Evolutionary conservation across 2,888 invertebrate genomes (phyloP), one percentile per base, ranked within the genome.

Genomic region (Eupithecia subfuscata): DNA sequence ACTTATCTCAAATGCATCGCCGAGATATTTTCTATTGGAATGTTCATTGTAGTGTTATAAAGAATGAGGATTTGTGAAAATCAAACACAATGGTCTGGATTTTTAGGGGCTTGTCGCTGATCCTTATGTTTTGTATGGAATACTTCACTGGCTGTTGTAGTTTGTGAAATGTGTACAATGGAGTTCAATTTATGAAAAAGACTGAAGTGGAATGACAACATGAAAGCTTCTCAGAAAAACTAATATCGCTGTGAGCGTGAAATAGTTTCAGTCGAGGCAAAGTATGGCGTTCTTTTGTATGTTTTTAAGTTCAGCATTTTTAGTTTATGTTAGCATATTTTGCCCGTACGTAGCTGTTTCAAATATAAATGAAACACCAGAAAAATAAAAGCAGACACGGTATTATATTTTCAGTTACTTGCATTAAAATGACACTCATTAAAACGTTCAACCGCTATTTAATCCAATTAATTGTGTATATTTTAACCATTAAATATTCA

Each of bases 11-110:
- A 80, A 81, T 82, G 83, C 81, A 83, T 75, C 72, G 75, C 78
- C 79, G 75, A 81, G 80, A 82, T 82, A 84, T 84, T 86, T 83
- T 81, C 83, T 87, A 86, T 85, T 84, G 82, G 82, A 82, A 80
- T 83, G 80, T 78, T 84, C 78, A 84, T 85, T 87, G 87, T 85
- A 76, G 78, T 82, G 79, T 79, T 82, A 82, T 82, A 83, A 84
- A 83, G 78, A 78, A 79, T 75, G 80, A 75, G 83, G 84, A 84
- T 84, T 86, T 84, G 82, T 81, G 80, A 74, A 81, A 76, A 68
- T 70, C 75, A 75, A 67, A 77, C 74, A 81, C 78, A 79, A 81
- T 78, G 40, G 76, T 40, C 7, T 65, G 67, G 69, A 74, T 70
- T 68, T 63, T 52, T 73, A 70, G 69, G 25, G 45, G 18, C 64